These are phyloP conservation scores for Drosophila quasianomalipes DNA, from an alignment of 2,888 invertebrate genomes.

Conservation along the genomic window DNA sequence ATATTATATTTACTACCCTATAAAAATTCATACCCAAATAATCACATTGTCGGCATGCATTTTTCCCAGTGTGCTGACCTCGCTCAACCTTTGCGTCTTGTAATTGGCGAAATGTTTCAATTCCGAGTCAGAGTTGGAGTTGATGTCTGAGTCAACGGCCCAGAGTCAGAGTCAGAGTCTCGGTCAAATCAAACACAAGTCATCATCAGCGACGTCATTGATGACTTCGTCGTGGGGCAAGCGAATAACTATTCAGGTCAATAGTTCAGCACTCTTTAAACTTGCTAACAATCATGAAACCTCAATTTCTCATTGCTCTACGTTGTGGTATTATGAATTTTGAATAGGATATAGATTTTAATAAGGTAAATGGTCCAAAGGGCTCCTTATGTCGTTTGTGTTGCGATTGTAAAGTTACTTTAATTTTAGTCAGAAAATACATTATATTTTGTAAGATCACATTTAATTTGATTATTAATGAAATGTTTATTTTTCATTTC, in stretches of 20 bases:
- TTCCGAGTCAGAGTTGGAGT: conserved; percentile 36
- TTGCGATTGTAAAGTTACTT: background rate
- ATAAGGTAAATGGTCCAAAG: background rate
- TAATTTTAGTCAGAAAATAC: background rate
- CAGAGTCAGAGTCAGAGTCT: conserved; percentile 14
- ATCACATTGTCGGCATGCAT: conserved; percentile 22
- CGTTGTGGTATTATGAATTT: conserved; percentile 10
- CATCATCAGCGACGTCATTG: conserved; percentile 67
- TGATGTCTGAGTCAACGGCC: conserved; percentile 14
- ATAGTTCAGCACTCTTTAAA: conserved; percentile 65
- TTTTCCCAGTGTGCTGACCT: conserved; percentile 54
- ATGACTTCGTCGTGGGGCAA: conserved; percentile 67
- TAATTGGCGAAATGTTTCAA: conserved; percentile 76
- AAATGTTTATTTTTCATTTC: background rate
- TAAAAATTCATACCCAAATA: conserved; percentile 22
- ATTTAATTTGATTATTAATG: background rate
- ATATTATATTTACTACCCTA: conserved; percentile 38
- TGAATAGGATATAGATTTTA: background rate
- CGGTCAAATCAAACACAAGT: conserved; percentile 71
- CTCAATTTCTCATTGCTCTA: conserved; percentile 54
- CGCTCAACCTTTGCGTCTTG: conserved; percentile 50
- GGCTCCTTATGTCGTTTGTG: background rate
- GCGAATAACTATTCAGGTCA: conserved; percentile 70
- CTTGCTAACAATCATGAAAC: conserved; percentile 50
- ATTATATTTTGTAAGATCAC: too few relatives aligned